Conservation (phyloP, 2,113 vertebrate genomes). For the Dipodomys merriami region DNA sequence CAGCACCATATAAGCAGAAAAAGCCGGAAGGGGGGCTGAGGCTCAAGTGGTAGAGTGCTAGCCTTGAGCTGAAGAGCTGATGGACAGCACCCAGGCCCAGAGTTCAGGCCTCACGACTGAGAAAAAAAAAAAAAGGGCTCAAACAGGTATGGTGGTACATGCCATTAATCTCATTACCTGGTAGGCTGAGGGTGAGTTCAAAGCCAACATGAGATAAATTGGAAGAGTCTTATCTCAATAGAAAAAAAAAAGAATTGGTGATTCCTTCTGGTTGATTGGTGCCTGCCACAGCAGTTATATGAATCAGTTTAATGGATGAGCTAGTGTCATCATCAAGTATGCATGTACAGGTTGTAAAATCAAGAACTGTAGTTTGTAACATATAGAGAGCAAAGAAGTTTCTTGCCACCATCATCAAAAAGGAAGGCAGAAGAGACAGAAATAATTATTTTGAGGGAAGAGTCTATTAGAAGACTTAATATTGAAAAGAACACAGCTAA, state of each 20-base stretch:
- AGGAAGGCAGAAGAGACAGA: neutral
- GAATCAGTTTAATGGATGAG: neutral
- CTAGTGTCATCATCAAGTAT: neutral
- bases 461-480: conserved; percentile 14
- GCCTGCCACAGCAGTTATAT: neutral
- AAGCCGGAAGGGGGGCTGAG: too few species aligned
- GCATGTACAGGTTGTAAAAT: conserved; percentile 21
- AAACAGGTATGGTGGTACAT: too few species aligned
- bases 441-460: conserved; percentile 1
- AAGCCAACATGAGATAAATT: too few species aligned
- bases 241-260: neutral
- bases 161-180: too few species aligned
- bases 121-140: too few species aligned
- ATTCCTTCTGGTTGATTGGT: conserved; percentile 25
- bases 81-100: too few species aligned
- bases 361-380: neutral
- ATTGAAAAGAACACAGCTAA: conserved; percentile 22
- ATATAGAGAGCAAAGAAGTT: neutral
- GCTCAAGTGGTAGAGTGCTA: too few species aligned
- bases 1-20: too few species aligned
- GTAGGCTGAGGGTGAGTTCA: too few species aligned
- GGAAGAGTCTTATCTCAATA: too few species aligned
- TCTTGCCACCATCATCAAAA: neutral
- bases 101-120: too few species aligned
- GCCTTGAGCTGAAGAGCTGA: too few species aligned